Evolutionary conservation across 2,888 invertebrate species (phyloP), one percentile per base, ranked within the genome.

Genomic region (Lochmaea capreae): DNA sequence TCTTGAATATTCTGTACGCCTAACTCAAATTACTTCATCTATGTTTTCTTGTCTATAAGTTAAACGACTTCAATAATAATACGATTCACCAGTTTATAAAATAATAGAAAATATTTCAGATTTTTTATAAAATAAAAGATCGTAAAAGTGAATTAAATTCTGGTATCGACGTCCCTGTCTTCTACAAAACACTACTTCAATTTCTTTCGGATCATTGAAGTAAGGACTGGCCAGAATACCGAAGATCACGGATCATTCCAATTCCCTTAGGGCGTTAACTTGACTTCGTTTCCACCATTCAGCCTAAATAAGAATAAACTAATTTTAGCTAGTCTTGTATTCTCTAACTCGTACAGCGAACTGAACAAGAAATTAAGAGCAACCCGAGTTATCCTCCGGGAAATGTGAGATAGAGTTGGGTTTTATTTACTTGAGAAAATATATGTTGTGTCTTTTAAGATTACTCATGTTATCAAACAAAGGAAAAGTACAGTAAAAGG

Each of bases 261-360:
- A 77, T 75, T 72, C 77, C 74, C 73, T 43, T n/a, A 39, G 73
- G 69, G 74, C 59, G 73, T 72, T 77, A 75, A 71, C 73, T 73
- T 72, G 71, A 75, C 77, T 77, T 75, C 73, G 73, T 75, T 73
- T 71, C 71, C 77, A 33, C 72, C 74, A 65, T 75, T 75, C 77
- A 71, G 73, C 75, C 77, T 70, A 75, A 77, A 77, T 75, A 77
- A 77, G 75, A 77, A 77, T 77, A 77, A 77, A 77, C 77, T 77
- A 77, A 77, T 75, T 77, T 74, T 66, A 54, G 49, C 49, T 39
- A 65, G 71, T 63, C 72, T 65, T 59, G 61, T 62, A 11, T 22
- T 57, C 42, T 49, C 67, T 54, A 63, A 61, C 71, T 72, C 63
- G 61, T 42, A 70, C 67, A 75, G 72, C 70, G 73, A 75, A 77